Base-by-base conservation (phyloP, 2,113 vertebrate genomes). In the Oxygymnocypris stewartii region DNA sequence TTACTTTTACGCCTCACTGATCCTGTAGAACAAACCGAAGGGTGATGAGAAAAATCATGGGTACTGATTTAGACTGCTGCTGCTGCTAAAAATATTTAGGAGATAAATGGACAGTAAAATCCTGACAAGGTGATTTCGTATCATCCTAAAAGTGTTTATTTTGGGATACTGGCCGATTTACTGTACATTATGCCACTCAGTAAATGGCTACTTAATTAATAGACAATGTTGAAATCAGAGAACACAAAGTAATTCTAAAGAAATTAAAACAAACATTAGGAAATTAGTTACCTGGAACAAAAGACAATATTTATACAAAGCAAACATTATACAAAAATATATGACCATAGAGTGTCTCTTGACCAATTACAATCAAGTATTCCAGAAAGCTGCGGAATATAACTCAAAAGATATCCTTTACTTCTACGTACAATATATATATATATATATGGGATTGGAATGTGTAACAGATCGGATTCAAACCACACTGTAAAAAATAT, bases 1-100 rank as follows among this genome's bases (percentile, higher is more conserved):
- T 96, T 97, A 94, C 95, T 96, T 95, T 96, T 97, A 93, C 96
- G 96, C 92, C 95, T 96, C 91, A 95, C 93, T 93, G 95, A 95
- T 94, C 96, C 96, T 97, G 95, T 93, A 94, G 94, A 96, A 94
- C 94, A 94, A 94, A 94, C 93, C 71, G 80, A 74, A 25, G 88
- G 16, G 75, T 51, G 75, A 49, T 7, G 25, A 77, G 47, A 28
- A 51, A 49, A 31, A 77, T 51, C 37, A 42, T 12, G 9, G 35
- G 4, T 12, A 40, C 35, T 71, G 67, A 71, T 73, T 73, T 73
- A 73, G 37, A 42, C 37, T 42, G 69, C 37, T 73, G 11, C 37
- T 42, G 69, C 37, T 42, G 11, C 20, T 73, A 6, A 73, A 42
- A n/a, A 73, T 73, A 71, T 71, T 20, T 71, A 40, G 20, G 31